Base-by-base conservation (phyloP, 2,888 invertebrate genomes). In the Tetragonula carbonaria region DNA sequence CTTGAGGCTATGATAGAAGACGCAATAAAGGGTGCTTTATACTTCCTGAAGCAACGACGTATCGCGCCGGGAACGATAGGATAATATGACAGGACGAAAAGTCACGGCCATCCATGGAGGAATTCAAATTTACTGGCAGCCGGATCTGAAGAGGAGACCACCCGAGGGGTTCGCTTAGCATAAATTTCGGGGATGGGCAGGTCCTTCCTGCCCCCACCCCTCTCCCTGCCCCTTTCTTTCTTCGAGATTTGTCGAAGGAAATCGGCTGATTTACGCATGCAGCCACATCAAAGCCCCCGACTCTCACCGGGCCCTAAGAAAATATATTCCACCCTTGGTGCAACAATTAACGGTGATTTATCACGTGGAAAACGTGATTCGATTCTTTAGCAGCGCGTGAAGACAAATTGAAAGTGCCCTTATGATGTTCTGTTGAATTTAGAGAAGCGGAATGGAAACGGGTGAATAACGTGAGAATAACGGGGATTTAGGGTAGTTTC, bases 121-220 rank as follows among this genome's bases (percentile, higher is more conserved):
- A 80, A 84, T 84, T 84, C 81, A 81, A 78, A 81, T 81, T 86
- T 84, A 78, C 59, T 38, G 62, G 68, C 70, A 68, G 71, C 21
- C 66, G 23, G 80, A 83, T 82, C 71, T 59, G 50, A 62, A 74
- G 71, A 67, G 76, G 8, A 53, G 86, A 86, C 86, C 86, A 86
- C 86, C 86, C 77, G 73, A 80, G 74, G 73, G 82, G 74, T 76
- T 77, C 78, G 72, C 72, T 86, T 84, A 84, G 79, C 84, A 86
- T 86, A 86, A 86, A 78, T 86, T 86, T 85, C 76, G 76, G 59
- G 73, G 84, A 75, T 74, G 84, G 84, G 81, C 75, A 51, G 71
- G 62, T 50, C 62, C 74, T 33, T 70, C 66, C 65, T 13, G 45
- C 62, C 62, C 51, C 67, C 33, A 0, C 16, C 51, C 2, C 4